phyloP scores from a whole-genome alignment of 2,113 vertebrate genomes.

The Ailuropoda melanoleuca region DNA sequence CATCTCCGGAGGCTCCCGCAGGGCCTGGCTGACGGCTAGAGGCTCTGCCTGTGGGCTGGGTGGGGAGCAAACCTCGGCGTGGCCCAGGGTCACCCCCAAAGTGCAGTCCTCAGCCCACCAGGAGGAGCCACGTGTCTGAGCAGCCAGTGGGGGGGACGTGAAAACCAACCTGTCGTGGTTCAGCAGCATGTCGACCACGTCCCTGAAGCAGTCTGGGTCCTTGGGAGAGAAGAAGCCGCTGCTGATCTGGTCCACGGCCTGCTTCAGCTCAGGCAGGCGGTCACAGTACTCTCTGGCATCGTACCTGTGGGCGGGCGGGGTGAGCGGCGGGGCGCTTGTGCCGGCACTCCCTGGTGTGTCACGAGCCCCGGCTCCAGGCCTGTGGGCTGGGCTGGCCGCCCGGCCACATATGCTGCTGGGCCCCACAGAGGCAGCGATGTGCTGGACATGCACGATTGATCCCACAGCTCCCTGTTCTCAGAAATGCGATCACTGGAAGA shows the following conservation, averaged over 20 bases:
- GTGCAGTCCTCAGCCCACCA: background rate
- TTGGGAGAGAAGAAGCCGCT: slow-evolving; percentile 88
- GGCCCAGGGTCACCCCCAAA: background rate
- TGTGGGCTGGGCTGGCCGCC: background rate
- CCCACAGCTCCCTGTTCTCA: background rate
- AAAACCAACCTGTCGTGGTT: slow-evolving; percentile 87
- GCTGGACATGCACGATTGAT: background rate
- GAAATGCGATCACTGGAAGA: background rate
- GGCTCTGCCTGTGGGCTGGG: background rate
- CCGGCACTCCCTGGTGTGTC: too few species aligned
- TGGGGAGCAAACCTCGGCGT: background rate
- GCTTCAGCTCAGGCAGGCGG: slow-evolving; percentile 88
- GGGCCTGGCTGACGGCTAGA: background rate
- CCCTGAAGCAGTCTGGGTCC: slow-evolving; percentile 89
- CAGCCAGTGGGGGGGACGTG: accelerated
- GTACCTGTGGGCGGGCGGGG: slow-evolving; percentile 82
- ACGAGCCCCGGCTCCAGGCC: background rate
- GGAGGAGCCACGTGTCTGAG: background rate
- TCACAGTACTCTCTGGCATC: slow-evolving; percentile 88
- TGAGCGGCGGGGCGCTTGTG: too few species aligned
- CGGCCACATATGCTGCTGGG: background rate
- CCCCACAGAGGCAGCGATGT: background rate
- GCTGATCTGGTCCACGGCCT: slow-evolving; percentile 90
- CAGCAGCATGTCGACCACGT: slow-evolving; percentile 90
- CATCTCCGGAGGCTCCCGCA: background rate